Evolutionary conservation across 2,113 vertebrate species (phyloP), one percentile per base, ranked within the genome.

Genomic region (Glaucomys volans): DNA sequence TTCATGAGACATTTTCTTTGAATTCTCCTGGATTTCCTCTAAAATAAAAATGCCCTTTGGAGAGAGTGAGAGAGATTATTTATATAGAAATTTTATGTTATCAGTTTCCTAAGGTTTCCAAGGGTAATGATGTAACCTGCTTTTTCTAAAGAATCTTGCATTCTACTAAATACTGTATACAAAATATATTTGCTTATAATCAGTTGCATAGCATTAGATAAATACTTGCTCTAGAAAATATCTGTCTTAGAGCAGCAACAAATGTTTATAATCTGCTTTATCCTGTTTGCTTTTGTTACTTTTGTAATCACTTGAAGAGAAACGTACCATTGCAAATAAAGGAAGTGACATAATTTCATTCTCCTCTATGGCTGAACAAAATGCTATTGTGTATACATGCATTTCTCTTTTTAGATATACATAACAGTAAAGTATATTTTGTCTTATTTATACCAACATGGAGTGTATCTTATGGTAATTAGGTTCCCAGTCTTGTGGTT

Each of bases 1-100:
- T 96, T 94, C 16, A 81, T 91, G n/a, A 77, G 20, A 3, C 32
- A 50, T 42, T 87, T 77, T 91, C n/a, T 12, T 40, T 91, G 13
- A 10, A 91, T 44, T 92, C 13, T 76, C 5, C 42, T 85, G 44
- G 85, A 71, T 64, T 17, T 26, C 4, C 20, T 5, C 11, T 7
- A 17, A 0, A 62, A 3, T 18, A 4, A 20, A 72, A 79, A 74
- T 77, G 54, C 62, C 1, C 3, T 64, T 54, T 52, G 2, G 8
- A 26, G 44, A 87, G 66, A 44, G 85, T 30, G 54, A 42, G 86
- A 1, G 1, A 28, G 32, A 64, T 8, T 59, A 85, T 72, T 92
- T 84, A 87, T 0, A 64, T 79, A 4, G 13, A 75, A 0, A 47
- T 37, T 4, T 93, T 52, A 81, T 64, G 91, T 37, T 74, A 57